phyloP scores from a whole-genome alignment of 2,797 vertebrate species.

The Sciaenops ocellatus region DNA sequence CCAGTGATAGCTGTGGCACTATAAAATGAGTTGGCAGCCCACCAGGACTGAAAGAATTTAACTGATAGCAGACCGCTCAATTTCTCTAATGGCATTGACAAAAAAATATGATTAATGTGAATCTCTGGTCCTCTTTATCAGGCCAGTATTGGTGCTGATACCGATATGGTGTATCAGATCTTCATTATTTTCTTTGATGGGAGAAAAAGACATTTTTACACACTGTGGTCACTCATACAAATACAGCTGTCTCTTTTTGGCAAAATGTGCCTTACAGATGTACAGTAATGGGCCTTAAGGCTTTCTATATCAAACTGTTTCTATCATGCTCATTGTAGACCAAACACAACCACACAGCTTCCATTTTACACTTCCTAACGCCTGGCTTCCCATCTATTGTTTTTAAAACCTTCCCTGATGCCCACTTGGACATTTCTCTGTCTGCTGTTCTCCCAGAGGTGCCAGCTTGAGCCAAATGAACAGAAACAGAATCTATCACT shows the following conservation, averaged over 20 bases:
- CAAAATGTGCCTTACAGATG: conserved; percentile 34
- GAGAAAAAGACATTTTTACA: conserved; percentile 8
- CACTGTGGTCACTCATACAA: conserved; percentile 4
- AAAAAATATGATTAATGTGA: background rate
- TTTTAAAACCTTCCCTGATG: conserved; percentile 69
- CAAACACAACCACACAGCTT: conserved; percentile 39
- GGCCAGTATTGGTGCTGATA: background rate
- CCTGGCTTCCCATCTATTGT: conserved; percentile 60
- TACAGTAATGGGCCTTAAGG: conserved; percentile 24
- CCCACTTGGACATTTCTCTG: conserved; percentile 60
- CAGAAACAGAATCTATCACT: conserved; percentile 70
- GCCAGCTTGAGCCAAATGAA: conserved; percentile 70
- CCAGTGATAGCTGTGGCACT: background rate
- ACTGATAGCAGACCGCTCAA: background rate
- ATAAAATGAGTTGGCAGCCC: background rate
- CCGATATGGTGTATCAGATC: background rate
- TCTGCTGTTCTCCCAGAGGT: conserved; percentile 70
- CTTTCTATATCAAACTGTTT: conserved; percentile 45
- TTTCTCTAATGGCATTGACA: background rate
- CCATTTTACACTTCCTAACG: conserved; percentile 51
- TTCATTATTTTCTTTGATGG: conserved; percentile 31
- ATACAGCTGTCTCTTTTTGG: conserved; percentile 35
- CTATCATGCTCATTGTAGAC: conserved; percentile 43
- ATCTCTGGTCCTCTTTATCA: background rate
- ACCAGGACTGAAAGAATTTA: background rate